Evolutionary conservation across 2,113 vertebrate species (phyloP).

Genomic region (Ptychochromis oligacanthus): DNA sequence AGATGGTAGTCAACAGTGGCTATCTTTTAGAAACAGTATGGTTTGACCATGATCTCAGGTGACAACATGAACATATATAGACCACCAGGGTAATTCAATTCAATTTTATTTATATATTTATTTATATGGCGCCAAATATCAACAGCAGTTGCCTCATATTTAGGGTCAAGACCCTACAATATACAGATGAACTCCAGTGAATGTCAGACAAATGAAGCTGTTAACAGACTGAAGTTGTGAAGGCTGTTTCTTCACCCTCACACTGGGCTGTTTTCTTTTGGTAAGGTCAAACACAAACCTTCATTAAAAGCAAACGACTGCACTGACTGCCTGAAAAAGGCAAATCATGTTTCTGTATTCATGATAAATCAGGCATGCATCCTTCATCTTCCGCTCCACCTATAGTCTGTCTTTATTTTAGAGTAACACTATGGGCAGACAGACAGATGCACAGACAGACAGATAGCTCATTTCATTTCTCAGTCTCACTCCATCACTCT

Average conservation of each 20-base stretch:
- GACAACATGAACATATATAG: background rate
- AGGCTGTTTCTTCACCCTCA: background rate
- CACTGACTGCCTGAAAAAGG: background rate
- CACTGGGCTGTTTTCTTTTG: background rate
- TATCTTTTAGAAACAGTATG: background rate
- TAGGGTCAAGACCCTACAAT: too few species aligned
- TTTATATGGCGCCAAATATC: too few species aligned
- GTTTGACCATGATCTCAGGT: background rate
- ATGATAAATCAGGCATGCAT: background rate
- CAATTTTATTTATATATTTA: too few species aligned
- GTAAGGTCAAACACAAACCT: background rate
- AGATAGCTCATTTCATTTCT: constrained; percentile 60
- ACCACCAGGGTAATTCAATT: too few species aligned
- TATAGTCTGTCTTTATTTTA: background rate
- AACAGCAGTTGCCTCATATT: too few species aligned
- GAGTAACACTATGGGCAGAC: background rate
- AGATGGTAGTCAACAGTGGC: background rate
- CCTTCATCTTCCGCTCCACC: background rate
- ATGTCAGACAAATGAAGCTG: background rate
- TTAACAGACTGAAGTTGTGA: background rate
- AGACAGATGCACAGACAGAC: constrained; percentile 6
- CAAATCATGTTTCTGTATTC: background rate
- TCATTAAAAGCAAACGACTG: background rate
- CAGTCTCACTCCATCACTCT: constrained; percentile 66
- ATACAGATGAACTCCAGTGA: background rate